A percentile compares a stretch with the other conserved stretches of the same genome.
phyloP scores from a whole-genome alignment of 2,113 vertebrate species.

The Ellobius talpinus region DNA sequence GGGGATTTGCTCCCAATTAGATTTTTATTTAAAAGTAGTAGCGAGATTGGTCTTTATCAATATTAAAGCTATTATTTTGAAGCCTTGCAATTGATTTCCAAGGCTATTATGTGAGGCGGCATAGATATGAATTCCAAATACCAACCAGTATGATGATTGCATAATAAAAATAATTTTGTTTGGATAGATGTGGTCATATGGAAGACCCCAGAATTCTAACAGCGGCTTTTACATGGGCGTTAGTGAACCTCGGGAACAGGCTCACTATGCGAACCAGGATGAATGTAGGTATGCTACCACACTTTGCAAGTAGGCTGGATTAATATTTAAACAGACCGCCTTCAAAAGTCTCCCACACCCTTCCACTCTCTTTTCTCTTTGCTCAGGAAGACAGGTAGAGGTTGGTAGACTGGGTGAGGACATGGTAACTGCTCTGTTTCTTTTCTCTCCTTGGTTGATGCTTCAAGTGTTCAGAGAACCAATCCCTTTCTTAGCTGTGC shows the following conservation, averaged over 20 bases:
- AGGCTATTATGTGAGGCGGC: conserved; percentile 29
- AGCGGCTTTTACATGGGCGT: not conserved
- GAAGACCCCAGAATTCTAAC: not conserved
- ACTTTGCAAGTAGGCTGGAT: not conserved
- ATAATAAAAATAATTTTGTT: conserved; percentile 40
- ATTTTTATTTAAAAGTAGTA: conserved; percentile 64
- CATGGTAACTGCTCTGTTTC: not conserved
- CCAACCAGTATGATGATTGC: not conserved
- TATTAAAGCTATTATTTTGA: conserved; percentile 65
- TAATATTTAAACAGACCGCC: not conserved
- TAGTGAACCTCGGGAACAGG: not conserved
- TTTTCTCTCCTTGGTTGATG: not conserved
- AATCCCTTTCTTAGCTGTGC: not conserved
- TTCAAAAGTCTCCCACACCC: not conserved
- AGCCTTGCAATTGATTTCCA: conserved; percentile 51
- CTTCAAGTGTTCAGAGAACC: not conserved
- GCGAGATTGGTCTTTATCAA: conserved; percentile 43
- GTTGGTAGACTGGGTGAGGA: not conserved
- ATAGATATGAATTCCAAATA: conserved; percentile 47
- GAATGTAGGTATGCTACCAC: not conserved
- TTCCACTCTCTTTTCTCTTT: not conserved
- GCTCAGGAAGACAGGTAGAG: conserved; percentile 2
- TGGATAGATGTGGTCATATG: not conserved
- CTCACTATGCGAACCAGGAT: not conserved
- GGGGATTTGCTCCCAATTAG: conserved; percentile 34